These are phyloP conservation scores for Thereva unica DNA, from an alignment of 2,888 invertebrate genomes.

Conservation along the genomic window DNA sequence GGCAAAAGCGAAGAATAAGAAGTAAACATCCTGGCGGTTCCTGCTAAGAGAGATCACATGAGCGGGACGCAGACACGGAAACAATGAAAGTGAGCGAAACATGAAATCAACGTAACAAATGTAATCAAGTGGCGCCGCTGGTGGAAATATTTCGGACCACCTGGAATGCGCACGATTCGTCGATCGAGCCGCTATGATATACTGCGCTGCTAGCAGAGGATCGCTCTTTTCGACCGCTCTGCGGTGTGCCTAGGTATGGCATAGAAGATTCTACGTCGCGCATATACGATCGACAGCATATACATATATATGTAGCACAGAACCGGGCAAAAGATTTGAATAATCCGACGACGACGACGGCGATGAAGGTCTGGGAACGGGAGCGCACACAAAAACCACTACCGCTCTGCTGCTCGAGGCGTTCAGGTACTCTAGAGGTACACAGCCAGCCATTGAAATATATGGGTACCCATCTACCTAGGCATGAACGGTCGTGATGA, in stretches of 20 bases:
- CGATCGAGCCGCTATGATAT: conserved; percentile 37
- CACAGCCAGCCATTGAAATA: neutral
- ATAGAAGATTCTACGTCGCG: too few relatives aligned
- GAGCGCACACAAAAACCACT: conserved; percentile 16
- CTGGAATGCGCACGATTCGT: conserved; percentile 37
- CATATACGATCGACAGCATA: too few relatives aligned
- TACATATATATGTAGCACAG: neutral
- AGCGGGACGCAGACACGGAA: conserved; percentile 3
- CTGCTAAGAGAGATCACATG: conserved; percentile 8
- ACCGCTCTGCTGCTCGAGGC: neutral
- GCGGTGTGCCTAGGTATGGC: too few relatives aligned
- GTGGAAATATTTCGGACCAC: conserved; percentile 38
- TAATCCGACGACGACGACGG: conserved; percentile 6
- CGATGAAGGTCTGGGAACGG: conserved; percentile 6
- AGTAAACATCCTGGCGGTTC: conserved; percentile 30
- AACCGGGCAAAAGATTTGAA: conserved; percentile 26
- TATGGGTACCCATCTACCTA: neutral
- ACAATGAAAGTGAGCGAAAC: conserved; percentile 36
- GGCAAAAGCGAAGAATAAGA: conserved; percentile 16
- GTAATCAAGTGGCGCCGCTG: conserved; percentile 37
- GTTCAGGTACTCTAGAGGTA: neutral
- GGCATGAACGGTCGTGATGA: neutral
- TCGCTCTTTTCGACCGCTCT: neutral
- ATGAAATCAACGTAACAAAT: conserved; percentile 25
- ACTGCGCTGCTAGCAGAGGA: conserved; percentile 17